Evolutionary conservation across 2,113 vertebrate genomes (phyloP), one percentile per base, ranked within the genome.

Genomic region (Pangasianodon gigas): DNA sequence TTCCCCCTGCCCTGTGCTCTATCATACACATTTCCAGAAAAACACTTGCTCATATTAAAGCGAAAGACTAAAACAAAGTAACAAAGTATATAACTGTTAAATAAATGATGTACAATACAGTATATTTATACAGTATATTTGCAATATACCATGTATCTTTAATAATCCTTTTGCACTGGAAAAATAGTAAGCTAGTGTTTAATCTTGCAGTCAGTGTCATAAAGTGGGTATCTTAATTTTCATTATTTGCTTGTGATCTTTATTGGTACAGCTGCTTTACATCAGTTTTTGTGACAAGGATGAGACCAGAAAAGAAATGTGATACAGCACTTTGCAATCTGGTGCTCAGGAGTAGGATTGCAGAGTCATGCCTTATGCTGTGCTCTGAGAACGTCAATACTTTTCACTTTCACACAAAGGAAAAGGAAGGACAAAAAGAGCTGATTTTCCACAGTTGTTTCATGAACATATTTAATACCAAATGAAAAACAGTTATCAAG

Each of bases 321-420:
- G 91, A 93, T 91, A 37, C 84, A 85, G 74, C 62, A 83, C 75
- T 71, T 80, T 81, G 62, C 81, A 87, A 54, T 75, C 87, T 89
- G 80, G 89, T 91, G 92, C 52, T 90, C 19, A 82, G 92, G 90
- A 91, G 92, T 92, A 83, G 89, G 92, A 94, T 93, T 96, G 95
- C 94, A 87, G 90, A 95, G 94, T 96, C 96, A 95, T 93, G 75
- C 91, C 93, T 91, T 94, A 90, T 89, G 83, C 90, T 90, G 21
- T 37, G 60, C 86, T 16, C 62, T 89, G 89, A 84, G 92, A 93
- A 95, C 93, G 91, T 95, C 95, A 95, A 95, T 96, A 94, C 92
- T 90, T 92, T 94, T 92, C 94, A 94, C 93, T 93, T 94, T 95
- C 95, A 95, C 94, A 81, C 74, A 93, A 92, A 93, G 93, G 91